Base-by-base conservation (phyloP, 2,888 invertebrate species). In the Caenorhabditis sp. region DNA sequence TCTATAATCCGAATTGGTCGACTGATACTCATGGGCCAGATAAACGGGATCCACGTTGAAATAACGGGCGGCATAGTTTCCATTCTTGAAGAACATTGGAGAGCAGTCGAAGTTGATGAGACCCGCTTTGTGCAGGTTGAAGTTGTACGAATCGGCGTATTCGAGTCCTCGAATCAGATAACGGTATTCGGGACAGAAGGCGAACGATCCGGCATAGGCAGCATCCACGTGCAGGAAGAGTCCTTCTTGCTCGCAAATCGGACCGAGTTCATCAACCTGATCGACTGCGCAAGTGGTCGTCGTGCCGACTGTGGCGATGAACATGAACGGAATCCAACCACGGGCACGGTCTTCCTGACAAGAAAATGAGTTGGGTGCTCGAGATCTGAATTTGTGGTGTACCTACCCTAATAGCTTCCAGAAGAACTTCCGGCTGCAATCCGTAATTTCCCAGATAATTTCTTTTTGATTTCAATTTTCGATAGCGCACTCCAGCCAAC, bases 61-160 rank as follows among this genome's bases (percentile, higher is more conserved):
- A 0, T 98, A 98, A 81, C 96, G 94, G 92, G 98, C 98, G 1
- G 99, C 94, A 6, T 96, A 95, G 18, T 95, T 95, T 90, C 97
- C 96, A 92, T 97, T 96, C 50, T 76, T 68, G 93, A 93, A 97
- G 98, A 98, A 99, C 96, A 99, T 95, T 0, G 97, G 97, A 0
- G 98, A 98, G 92, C 98, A 99, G 92, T 99, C 99, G 88, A 98
- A 99, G 92, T 98, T 97, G 11, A 98, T 96, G 96, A 98, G 96
- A 92, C 99, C 93, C 97, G 98, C 98, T 92, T 99, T 99, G 74
- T 97, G 97, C 0, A 98, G 97, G 93, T 99, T 99, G 92, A 98
- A 98, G 2, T 97, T 97, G 85, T 99, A 95, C 0, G 98, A 98
- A 91, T 97, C 95, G 0, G 96, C 97, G 87, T 94, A 93, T 64